These are phyloP conservation scores for Myoxocephalus aenaeus DNA, from an alignment of 2,797 vertebrate species.

Conservation along the genomic window DNA sequence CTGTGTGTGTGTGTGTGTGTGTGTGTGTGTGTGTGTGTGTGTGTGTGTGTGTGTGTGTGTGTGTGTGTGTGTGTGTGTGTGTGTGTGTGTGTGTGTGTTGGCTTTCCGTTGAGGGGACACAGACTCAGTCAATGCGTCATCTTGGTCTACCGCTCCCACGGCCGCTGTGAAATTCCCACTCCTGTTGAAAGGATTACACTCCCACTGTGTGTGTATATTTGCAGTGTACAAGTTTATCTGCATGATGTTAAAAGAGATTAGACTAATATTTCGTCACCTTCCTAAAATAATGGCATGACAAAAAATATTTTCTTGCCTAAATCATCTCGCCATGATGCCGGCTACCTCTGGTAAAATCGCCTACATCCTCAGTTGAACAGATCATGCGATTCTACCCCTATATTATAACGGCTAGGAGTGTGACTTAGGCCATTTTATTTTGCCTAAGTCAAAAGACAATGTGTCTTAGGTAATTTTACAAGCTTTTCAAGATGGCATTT, in stretches of 20 bases:
- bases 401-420: no score
- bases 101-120: slow-evolving; percentile 69
- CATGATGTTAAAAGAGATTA: not conserved
- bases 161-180: slow-evolving; percentile 80
- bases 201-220: slow-evolving; percentile 45
- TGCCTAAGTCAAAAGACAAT: no score
- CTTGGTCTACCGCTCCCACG: slow-evolving; percentile 73
- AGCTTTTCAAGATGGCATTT: no score
- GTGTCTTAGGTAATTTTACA: no score
- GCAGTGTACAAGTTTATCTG: slow-evolving; percentile 18
- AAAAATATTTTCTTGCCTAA: no score
- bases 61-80: slow-evolving; percentile 7
- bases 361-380: no score
- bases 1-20: slow-evolving; percentile 49
- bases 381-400: no score
- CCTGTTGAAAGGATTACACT: slow-evolving; percentile 78
- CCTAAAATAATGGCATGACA: no score
- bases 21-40: slow-evolving; percentile 26
- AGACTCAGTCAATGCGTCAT: slow-evolving; percentile 73
- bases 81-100: slow-evolving; percentile 26
- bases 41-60: slow-evolving; percentile 47
- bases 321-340: no score
- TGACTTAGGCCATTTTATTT: no score
- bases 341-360: no score
- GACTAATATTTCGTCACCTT: not conserved